Evolutionary conservation across 1,140 invertebrate species (phyloP).

Genomic region (Drosophila azteca): DNA sequence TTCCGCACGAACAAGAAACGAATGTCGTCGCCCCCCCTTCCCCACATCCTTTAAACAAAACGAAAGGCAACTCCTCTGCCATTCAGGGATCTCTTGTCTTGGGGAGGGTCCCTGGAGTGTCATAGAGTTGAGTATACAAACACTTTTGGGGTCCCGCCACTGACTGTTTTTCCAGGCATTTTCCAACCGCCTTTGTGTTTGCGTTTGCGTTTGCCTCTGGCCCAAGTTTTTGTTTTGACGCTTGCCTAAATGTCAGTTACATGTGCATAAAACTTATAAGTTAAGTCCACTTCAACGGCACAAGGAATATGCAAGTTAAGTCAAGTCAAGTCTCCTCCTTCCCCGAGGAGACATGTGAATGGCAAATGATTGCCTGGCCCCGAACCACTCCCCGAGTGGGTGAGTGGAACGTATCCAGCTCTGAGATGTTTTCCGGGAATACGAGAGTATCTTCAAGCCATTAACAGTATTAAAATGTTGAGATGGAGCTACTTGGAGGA

Average conservation of each 20-base stretch:
- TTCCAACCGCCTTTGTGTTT: constrained; percentile 36
- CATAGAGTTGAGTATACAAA: constrained; percentile 45
- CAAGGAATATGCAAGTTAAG: constrained; percentile 42
- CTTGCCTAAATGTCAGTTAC: constrained; percentile 65
- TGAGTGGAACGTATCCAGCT: neutral
- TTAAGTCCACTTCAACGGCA: constrained; percentile 48
- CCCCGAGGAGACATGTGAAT: constrained; percentile 9
- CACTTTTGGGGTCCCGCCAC: constrained; percentile 42
- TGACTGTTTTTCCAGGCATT: constrained; percentile 27
- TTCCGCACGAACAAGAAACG: constrained; percentile 47
- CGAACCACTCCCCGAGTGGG: neutral
- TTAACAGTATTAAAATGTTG: constrained; percentile 30
- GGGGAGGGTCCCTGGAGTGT: constrained; percentile 40
- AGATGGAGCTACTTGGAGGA: constrained; percentile 7
- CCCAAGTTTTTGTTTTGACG: constrained; percentile 61
- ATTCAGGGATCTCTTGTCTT: constrained; percentile 13
- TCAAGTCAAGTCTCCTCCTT: too few species aligned
- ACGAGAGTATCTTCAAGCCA: constrained; percentile 1
- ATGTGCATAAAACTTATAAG: constrained; percentile 67
- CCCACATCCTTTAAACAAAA: neutral
- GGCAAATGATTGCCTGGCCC: constrained; percentile 8
- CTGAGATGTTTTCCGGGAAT: constrained; percentile 27
- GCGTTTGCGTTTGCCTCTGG: constrained; percentile 16
- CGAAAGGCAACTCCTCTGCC: constrained; percentile 16
- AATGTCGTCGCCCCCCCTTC: constrained; percentile 5